Percentiles rank a stretch among this genome's conserved stretches.
phyloP scores from a whole-genome alignment of 2,888 invertebrate species.

The Drosophila koepferae region DNA sequence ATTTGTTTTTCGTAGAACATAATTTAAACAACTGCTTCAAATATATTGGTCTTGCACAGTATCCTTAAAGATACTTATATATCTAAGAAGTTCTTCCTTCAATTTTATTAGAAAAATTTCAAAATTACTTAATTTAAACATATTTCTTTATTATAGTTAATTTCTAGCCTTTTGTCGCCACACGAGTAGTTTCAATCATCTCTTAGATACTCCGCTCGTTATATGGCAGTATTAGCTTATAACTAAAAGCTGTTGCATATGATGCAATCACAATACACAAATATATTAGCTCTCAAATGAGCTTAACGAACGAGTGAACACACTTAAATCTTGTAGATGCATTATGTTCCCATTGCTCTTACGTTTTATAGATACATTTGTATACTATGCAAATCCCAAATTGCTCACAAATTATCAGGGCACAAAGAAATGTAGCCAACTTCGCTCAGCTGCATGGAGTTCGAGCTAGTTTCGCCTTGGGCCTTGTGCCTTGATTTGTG shows the following conservation, averaged over 20 bases:
- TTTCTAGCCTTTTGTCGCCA: neutral
- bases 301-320: no score
- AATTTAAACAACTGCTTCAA: no score
- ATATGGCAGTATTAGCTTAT: neutral
- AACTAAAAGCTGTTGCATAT: neutral
- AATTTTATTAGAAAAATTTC: no score
- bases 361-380: neutral
- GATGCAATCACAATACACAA: no score
- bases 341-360: no score
- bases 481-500: conserved; percentile 41
- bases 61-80: neutral
- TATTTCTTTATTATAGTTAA: neutral
- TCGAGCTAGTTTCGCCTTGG: conserved; percentile 32
- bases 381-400: neutral
- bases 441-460: conserved; percentile 16
- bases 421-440: conserved; percentile 1
- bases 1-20: neutral
- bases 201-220: neutral
- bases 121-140: no score
- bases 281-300: no score
- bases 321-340: no score
- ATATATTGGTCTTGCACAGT: no score
- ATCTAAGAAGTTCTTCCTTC: neutral
- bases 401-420: neutral
- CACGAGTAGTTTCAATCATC: neutral